Evolutionary conservation across 2,797 vertebrate species (phyloP).

Genomic region (Sebastes nivosus): DNA sequence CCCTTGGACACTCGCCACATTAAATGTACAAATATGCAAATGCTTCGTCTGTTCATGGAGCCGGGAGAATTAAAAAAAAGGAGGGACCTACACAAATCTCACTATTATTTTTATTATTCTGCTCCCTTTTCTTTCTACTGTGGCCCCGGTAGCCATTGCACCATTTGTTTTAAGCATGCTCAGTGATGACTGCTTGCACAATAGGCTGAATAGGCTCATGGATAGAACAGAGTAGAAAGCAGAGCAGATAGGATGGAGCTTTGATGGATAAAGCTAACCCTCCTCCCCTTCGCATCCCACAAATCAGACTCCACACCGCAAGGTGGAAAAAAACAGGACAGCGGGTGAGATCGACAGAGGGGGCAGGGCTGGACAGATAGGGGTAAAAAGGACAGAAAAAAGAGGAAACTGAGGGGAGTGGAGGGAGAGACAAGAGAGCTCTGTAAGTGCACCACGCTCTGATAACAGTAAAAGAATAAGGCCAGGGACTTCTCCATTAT

Average conservation of each 20-base stretch:
- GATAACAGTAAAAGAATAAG: conserved; percentile 77
- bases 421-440: conserved; percentile 55
- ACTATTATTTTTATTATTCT: conserved; percentile 61
- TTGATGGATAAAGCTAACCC: conserved; percentile 56
- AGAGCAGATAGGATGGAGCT: conserved; percentile 43
- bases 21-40: conserved; percentile 75
- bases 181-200: conserved; percentile 53
- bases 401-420: conserved; percentile 31
- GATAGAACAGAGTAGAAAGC: conserved; percentile 42
- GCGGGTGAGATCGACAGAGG: conserved; percentile 37
- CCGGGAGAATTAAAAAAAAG: conserved; percentile 49
- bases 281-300: conserved; percentile 19
- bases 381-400: conserved; percentile 60
- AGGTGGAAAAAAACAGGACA: conserved; percentile 49
- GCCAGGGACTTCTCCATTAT: conserved; percentile 79
- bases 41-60: conserved; percentile 49
- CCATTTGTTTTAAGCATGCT: conserved; percentile 57
- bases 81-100: conserved; percentile 48
- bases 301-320: conserved; percentile 40
- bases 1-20: conserved; percentile 55
- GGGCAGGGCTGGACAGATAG: conserved; percentile 48
- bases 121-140: not conserved
- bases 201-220: conserved; percentile 59
- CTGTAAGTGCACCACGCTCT: conserved; percentile 75
- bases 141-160: conserved; percentile 24